Conservation (phyloP, 2,113 vertebrate species). For the Mustela nigripes region DNA sequence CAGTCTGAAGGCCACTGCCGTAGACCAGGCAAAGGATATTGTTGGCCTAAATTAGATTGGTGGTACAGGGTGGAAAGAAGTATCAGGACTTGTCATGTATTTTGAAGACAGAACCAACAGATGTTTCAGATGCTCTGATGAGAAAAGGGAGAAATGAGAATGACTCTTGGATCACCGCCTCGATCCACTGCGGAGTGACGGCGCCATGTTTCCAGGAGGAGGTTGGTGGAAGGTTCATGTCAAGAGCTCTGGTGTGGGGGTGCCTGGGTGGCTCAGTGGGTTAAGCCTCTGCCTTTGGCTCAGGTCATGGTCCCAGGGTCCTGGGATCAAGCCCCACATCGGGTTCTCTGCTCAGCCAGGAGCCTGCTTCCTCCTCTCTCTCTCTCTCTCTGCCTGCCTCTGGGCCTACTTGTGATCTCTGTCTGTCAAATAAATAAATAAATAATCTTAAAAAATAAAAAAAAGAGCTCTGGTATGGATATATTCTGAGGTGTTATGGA, state of each 20-base stretch:
- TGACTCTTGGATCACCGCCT: not conserved
- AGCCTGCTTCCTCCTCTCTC: too few species aligned
- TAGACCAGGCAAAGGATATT: not conserved
- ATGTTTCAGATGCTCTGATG: not conserved
- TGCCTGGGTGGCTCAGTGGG: too few species aligned
- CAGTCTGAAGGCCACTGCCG: accelerated
- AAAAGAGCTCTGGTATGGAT: not conserved
- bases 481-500: not conserved
- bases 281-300: too few species aligned
- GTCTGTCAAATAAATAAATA: too few species aligned
- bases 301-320: too few species aligned
- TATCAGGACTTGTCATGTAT: not conserved
- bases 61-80: not conserved
- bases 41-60: not conserved
- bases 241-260: not conserved
- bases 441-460: too few species aligned
- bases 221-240: not conserved
- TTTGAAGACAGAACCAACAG: not conserved
- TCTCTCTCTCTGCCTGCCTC: too few species aligned
- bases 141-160: not conserved
- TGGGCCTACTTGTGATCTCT: too few species aligned
- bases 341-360: too few species aligned
- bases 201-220: not conserved
- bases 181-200: not conserved
- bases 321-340: too few species aligned